phyloP scores from a whole-genome alignment of 2,797 vertebrate genomes.

The Enteromius argenteus region DNA sequence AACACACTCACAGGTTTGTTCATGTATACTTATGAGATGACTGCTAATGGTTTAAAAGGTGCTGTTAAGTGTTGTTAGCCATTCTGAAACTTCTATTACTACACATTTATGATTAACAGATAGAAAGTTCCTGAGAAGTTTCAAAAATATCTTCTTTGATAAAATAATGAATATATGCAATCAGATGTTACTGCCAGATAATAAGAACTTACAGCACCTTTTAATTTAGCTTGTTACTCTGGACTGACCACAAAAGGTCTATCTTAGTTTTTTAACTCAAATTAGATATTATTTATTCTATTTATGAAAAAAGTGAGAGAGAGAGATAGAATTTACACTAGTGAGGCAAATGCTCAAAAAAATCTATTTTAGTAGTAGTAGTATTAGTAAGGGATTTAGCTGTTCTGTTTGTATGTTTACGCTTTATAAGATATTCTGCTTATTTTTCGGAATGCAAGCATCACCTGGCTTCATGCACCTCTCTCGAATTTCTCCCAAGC shows the following conservation, averaged over 20 bases:
- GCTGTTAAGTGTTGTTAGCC: neutral
- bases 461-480: constrained; percentile 45
- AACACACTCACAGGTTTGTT: constrained; percentile 30
- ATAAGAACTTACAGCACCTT: neutral
- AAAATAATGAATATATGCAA: no score
- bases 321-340: neutral
- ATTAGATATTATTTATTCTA: neutral
- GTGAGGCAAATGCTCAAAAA: no score
- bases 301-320: neutral
- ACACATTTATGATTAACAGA: neutral
- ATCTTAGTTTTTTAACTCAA: neutral
- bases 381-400: neutral
- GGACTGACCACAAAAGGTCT: neutral
- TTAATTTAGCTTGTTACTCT: neutral
- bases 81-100: neutral
- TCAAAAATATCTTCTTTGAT: neutral
- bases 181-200: neutral
- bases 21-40: constrained; percentile 24
- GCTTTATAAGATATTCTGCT: constrained; percentile 44
- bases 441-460: constrained; percentile 54
- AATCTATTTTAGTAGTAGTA: constrained; percentile 5
- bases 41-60: constrained; percentile 9
- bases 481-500: constrained; percentile 40
- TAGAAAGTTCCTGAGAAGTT: neutral
- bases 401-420: constrained; percentile 16